Evolutionary conservation across 2,888 invertebrate genomes (phyloP).

Genomic region (Oscheius myriophilus): DNA sequence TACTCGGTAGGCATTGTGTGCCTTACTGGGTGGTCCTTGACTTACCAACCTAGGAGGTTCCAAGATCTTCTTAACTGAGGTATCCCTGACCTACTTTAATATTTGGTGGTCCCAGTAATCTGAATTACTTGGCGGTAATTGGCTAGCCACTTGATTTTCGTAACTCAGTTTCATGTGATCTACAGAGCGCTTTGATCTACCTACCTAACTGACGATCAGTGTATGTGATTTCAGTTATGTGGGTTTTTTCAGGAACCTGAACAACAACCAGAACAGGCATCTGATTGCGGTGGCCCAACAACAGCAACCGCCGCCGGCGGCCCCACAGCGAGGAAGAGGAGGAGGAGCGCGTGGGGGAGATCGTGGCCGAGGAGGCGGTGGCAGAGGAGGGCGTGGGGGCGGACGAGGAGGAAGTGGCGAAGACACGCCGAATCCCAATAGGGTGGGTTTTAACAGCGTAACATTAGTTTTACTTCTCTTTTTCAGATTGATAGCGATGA

Average conservation of each 20-base stretch:
- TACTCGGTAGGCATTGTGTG: too few relatives aligned
- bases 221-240: too few relatives aligned
- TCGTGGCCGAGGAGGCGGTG: background rate
- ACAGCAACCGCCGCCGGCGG: background rate
- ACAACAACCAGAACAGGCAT: background rate
- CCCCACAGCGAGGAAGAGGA: background rate
- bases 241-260: background rate
- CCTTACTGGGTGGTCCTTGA: too few relatives aligned
- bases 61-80: too few relatives aligned
- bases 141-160: too few relatives aligned
- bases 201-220: too few relatives aligned
- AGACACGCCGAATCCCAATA: background rate
- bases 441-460: background rate
- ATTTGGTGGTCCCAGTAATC: too few relatives aligned
- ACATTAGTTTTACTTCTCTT: background rate
- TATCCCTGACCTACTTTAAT: too few relatives aligned
- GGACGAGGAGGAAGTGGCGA: background rate
- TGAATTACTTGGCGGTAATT: too few relatives aligned
- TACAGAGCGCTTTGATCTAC: too few relatives aligned
- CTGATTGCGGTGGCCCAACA: constrained; percentile 25
- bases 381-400: background rate
- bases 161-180: too few relatives aligned
- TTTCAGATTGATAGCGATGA: constrained; percentile 21
- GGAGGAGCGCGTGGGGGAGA: constrained; percentile 2
- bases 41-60: too few relatives aligned